Percentiles rank a stretch among this genome's conserved stretches.
phyloP scores from a whole-genome alignment of 2,797 vertebrate species.

The Chiroxiphia lanceolata region DNA sequence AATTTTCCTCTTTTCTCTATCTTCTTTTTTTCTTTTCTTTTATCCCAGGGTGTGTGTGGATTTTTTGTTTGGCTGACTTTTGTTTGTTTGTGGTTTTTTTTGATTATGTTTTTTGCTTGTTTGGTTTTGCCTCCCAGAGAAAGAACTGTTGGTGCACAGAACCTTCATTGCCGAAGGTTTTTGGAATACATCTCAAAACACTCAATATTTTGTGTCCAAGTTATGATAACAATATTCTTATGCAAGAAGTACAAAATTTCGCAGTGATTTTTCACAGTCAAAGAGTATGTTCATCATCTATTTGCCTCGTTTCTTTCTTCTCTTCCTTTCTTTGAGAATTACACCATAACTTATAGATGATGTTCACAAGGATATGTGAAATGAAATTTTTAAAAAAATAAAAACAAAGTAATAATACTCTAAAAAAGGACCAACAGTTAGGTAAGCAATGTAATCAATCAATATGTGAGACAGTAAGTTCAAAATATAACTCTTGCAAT shows the following conservation, averaged over 20 bases:
- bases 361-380: background rate
- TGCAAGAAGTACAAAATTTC: background rate
- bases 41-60: background rate
- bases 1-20: accelerated
- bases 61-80: too few species aligned
- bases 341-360: background rate
- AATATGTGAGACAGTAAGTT: background rate
- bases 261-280: background rate
- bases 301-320: background rate
- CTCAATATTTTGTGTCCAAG: background rate
- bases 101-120: background rate
- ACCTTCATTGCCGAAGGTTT: background rate
- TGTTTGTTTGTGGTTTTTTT: too few species aligned
- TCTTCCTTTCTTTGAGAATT: background rate
- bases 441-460: background rate
- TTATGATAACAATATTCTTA: background rate
- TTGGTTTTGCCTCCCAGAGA: background rate
- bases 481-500: background rate
- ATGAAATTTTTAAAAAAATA: background rate
- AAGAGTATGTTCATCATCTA: background rate
- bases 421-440: background rate
- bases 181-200: background rate
- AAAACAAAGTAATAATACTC: background rate
- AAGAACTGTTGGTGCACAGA: background rate
- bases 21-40: accelerated